These are phyloP conservation scores for Drosophila chauvacae DNA, from an alignment of 1,140 invertebrate genomes.

Conservation along the genomic window DNA sequence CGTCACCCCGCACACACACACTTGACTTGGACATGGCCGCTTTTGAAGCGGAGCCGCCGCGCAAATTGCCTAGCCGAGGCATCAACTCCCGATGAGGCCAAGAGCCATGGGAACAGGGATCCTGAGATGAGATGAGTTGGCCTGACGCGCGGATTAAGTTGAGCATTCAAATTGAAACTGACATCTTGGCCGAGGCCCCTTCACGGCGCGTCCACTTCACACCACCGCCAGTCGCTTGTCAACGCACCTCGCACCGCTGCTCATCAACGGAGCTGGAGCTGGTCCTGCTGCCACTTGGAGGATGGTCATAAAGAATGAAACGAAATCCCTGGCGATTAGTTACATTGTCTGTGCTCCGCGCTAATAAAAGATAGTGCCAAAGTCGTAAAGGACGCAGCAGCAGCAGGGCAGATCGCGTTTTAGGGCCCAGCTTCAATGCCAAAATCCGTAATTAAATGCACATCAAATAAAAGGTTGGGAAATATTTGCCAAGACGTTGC, in stretches of 20 bases:
- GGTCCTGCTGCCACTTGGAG: conserved; percentile 34
- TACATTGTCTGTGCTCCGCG: conserved; percentile 70
- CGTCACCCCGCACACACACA: conserved; percentile 28
- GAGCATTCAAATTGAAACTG: conserved; percentile 83
- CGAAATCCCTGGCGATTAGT: conserved; percentile 60
- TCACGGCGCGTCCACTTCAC: conserved; percentile 38
- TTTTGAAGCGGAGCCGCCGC: conserved; percentile 74
- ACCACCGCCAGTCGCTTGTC: conserved; percentile 21
- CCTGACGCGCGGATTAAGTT: conserved; percentile 79
- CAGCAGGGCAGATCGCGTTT: conserved; percentile 30
- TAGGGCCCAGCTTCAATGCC: conserved; percentile 38
- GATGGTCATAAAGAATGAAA: conserved; percentile 33
- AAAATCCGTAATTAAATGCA: conserved; percentile 66
- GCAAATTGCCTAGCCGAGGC: conserved; percentile 72
- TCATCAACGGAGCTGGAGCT: conserved; percentile 44
- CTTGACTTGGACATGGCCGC: conserved; percentile 68
- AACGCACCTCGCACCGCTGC: conserved; percentile 48
- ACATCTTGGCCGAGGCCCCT: conserved; percentile 52
- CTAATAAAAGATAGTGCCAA: conserved; percentile 73
- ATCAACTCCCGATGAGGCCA: conserved; percentile 22
- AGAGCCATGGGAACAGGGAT: conserved; percentile 43
- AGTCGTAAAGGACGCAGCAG: conserved; percentile 51
- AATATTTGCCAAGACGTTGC: conserved; percentile 49
- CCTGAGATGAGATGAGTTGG: conserved; percentile 44
- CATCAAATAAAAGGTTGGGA: conserved; percentile 56